Percentiles rank a stretch among this genome's conserved stretches.
These are phyloP conservation scores for Bemisia tabaci DNA, from an alignment of 1,140 invertebrate genomes.

Conservation along the genomic window DNA sequence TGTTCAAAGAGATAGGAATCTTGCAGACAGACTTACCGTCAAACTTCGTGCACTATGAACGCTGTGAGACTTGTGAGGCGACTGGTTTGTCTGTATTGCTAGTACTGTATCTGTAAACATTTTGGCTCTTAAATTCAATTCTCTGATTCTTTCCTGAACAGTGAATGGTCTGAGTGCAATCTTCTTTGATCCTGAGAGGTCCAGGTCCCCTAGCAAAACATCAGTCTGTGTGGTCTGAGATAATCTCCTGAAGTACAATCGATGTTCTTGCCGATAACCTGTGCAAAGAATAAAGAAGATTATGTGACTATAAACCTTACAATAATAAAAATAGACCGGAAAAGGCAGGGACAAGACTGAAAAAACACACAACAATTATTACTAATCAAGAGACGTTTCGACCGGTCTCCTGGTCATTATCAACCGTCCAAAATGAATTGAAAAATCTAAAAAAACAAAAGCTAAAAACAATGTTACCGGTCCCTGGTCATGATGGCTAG, in stretches of 20 bases:
- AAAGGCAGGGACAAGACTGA: no score
- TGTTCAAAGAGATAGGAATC: no score
- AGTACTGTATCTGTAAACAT: constrained; percentile 39
- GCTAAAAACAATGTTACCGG: no score
- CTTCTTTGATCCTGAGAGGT: constrained; percentile 27
- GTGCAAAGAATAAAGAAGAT: constrained; percentile 7
- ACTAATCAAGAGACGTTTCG: no score
- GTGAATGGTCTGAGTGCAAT: constrained; percentile 33
- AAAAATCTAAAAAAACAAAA: no score
- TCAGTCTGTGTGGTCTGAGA: constrained; percentile 40
- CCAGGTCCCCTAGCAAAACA: constrained; percentile 34
- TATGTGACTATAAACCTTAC: no score
- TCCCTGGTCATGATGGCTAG: no score
- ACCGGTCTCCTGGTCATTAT: no score
- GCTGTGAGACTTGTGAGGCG: constrained; percentile 21
- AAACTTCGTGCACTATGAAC: constrained; percentile 32
- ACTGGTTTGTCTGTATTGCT: constrained; percentile 30
- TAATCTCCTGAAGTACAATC: constrained; percentile 33
- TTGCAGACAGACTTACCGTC: constrained; percentile 32
- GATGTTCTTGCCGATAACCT: constrained; percentile 30
- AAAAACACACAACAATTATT: no score
- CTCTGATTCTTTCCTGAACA: constrained; percentile 37
- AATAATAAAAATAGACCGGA: constrained; percentile 10
- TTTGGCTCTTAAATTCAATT: constrained; percentile 36
- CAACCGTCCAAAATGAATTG: no score